phyloP scores from a whole-genome alignment of 1,140 invertebrate species.

The Adoxophyes honmai region DNA sequence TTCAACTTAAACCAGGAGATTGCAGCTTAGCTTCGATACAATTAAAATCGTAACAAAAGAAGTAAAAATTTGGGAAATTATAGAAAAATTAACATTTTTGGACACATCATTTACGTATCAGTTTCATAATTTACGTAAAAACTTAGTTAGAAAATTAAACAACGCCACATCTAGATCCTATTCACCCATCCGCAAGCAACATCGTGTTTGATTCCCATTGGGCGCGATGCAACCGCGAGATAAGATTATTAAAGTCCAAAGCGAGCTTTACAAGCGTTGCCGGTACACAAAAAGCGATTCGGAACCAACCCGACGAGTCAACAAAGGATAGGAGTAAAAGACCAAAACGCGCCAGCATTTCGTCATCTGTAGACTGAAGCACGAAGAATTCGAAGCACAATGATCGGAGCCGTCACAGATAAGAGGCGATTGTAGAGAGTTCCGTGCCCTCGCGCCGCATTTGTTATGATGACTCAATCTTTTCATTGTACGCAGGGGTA shows the following conservation, averaged over 20 bases:
- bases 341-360: slow-evolving; percentile 60
- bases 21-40: too few relatives aligned
- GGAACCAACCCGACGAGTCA: slow-evolving; percentile 64
- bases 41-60: too few relatives aligned
- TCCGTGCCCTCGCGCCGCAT: slow-evolving; percentile 56
- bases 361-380: slow-evolving; percentile 56
- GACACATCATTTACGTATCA: too few relatives aligned
- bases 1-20: too few relatives aligned
- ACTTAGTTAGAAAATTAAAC: too few relatives aligned
- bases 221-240: slow-evolving; percentile 55
- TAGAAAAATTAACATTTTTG: too few relatives aligned
- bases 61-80: too few relatives aligned
- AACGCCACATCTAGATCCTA: neutral
- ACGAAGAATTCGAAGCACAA: slow-evolving; percentile 65
- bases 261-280: slow-evolving; percentile 52
- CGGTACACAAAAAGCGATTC: slow-evolving; percentile 60
- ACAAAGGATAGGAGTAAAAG: slow-evolving; percentile 62
- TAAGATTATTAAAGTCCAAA: slow-evolving; percentile 63
- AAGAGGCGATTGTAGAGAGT: slow-evolving; percentile 67
- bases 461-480: slow-evolving; percentile 74
- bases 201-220: slow-evolving; percentile 39
- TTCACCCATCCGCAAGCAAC: slow-evolving; percentile 27
- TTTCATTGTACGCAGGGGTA: slow-evolving; percentile 58
- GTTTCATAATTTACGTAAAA: too few relatives aligned
- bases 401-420: slow-evolving; percentile 66